Percentiles rank a stretch among this genome's conserved stretches.
Evolutionary conservation across 2,888 invertebrate genomes (phyloP).

Genomic region (Eustalomyia histrio): DNA sequence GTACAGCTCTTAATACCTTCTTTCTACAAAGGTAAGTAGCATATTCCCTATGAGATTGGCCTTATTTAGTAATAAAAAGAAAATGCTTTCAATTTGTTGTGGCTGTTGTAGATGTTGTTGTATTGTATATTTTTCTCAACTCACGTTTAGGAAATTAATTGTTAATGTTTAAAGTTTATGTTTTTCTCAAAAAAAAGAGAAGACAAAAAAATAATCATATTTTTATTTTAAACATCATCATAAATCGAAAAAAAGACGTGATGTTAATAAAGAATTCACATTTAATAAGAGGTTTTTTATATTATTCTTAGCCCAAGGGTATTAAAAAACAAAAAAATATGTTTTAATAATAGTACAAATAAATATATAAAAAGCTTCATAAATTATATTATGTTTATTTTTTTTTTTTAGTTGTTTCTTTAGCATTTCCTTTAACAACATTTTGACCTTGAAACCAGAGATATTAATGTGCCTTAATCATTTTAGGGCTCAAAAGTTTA

Average conservation of each 20-base stretch:
- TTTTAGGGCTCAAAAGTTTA: conserved; percentile 14
- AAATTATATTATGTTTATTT: conserved; percentile 12
- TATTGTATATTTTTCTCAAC: neutral
- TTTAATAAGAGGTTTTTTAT: conserved; percentile 36
- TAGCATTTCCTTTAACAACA: neutral
- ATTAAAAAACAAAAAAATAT: neutral
- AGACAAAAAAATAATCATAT: too few relatives aligned
- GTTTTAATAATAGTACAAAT: neutral
- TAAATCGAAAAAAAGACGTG: conserved; percentile 56
- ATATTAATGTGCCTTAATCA: conserved; percentile 5
- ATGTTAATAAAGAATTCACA: conserved; percentile 50
- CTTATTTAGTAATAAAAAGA: conserved; percentile 23
- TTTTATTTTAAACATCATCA: conserved; percentile 32
- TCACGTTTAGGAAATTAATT: conserved; percentile 61
- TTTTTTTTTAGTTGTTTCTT: neutral
- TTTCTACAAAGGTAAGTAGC: too few relatives aligned
- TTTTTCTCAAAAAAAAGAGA: conserved; percentile 15
- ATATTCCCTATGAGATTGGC: neutral
- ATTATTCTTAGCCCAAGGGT: conserved; percentile 13
- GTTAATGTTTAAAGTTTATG: conserved; percentile 50
- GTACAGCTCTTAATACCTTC: neutral
- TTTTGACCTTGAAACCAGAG: conserved; percentile 19
- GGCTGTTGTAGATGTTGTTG: neutral
- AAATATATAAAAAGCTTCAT: conserved; percentile 16
- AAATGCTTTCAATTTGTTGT: neutral